Percentiles rank a stretch among this genome's conserved stretches.
phyloP scores from a whole-genome alignment of 2,888 invertebrate genomes.

The Andrena praecox region DNA sequence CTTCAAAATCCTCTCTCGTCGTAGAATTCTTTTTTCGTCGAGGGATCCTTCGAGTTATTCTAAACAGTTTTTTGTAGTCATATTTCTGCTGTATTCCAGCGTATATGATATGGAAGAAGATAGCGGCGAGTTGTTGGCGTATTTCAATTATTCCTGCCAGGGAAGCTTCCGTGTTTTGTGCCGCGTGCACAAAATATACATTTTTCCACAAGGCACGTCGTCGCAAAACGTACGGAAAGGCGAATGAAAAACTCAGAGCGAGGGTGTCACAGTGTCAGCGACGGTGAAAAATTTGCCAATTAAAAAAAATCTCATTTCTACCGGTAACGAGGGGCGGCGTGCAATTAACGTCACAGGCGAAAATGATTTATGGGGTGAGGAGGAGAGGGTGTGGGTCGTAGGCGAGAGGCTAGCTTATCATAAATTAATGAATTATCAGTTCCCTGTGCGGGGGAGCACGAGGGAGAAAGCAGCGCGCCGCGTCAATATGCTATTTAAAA shows the following conservation, averaged over 20 bases:
- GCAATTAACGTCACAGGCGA: conserved; percentile 83
- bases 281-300: conserved; percentile 83
- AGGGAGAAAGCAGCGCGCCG: conserved; percentile 63
- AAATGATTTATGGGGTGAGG: conserved; percentile 82
- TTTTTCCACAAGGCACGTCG: not conserved
- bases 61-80: too few relatives aligned
- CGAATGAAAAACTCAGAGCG: conserved; percentile 29
- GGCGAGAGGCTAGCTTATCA: conserved; percentile 79
- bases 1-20: too few relatives aligned
- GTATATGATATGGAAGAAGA: too few relatives aligned
- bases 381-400: conserved; percentile 64
- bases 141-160: too few relatives aligned
- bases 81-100: too few relatives aligned
- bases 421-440: conserved; percentile 83
- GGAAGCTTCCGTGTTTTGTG: not conserved
- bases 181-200: not conserved
- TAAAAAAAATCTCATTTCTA: conserved; percentile 84
- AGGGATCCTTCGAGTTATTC: too few relatives aligned
- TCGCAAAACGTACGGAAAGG: conserved; percentile 25
- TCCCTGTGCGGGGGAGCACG: conserved; percentile 61
- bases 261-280: conserved; percentile 74
- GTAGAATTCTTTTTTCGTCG: too few relatives aligned
- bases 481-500: conserved; percentile 75
- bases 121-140: too few relatives aligned
- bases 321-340: conserved; percentile 82